A percentile compares a stretch with the other conserved stretches of the same genome.
Evolutionary conservation across 2,113 vertebrate species (phyloP).

Genomic region (Glaucomys volans): DNA sequence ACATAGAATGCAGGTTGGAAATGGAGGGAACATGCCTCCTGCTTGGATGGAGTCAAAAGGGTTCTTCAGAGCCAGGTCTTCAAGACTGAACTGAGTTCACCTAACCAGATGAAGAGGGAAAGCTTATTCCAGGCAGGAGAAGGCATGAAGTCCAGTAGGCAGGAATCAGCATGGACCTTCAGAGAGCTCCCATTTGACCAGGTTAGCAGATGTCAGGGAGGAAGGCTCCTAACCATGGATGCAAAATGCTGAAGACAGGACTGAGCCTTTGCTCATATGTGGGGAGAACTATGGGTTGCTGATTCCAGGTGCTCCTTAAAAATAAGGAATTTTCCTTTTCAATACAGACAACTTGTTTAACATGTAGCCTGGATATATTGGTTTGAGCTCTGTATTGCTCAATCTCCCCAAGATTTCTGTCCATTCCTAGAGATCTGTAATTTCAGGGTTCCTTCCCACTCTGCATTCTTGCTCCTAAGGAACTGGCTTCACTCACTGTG

Average conservation of each 20-base stretch:
- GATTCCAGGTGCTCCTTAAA: neutral
- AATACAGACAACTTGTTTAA: neutral
- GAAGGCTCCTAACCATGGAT: neutral
- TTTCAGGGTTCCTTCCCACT: neutral
- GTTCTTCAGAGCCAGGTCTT: neutral
- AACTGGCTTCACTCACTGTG: neutral
- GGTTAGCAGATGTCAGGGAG: neutral
- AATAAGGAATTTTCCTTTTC: neutral
- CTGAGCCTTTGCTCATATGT: neutral
- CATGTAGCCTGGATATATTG: neutral
- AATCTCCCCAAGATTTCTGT: neutral
- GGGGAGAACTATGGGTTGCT: neutral
- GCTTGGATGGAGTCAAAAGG: accelerated
- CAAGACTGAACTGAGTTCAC: neutral
- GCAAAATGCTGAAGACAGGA: neutral
- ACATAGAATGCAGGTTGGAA: accelerated
- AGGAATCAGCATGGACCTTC: neutral
- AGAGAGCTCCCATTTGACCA: neutral
- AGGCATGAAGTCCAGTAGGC: accelerated
- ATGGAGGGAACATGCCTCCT: neutral
- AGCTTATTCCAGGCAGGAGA: neutral
- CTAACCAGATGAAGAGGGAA: neutral
- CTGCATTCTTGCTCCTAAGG: neutral
- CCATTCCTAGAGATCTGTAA: neutral
- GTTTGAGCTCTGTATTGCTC: too few species aligned